Evolutionary conservation across 2,113 vertebrate genomes (phyloP).

Genomic region (Desmodus rotundus): DNA sequence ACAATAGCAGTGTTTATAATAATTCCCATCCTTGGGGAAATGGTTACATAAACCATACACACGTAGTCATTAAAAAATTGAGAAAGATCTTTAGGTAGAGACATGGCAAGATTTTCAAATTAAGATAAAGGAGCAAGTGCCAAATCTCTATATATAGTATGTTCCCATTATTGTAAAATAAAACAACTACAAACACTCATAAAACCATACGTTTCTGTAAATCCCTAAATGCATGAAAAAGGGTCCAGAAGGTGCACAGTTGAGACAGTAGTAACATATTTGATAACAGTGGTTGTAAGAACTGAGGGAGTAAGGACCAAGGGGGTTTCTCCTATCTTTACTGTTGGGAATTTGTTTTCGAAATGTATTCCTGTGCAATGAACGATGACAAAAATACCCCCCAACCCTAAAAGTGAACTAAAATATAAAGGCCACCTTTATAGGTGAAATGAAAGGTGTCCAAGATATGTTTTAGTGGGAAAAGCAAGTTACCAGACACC

Average conservation of each 20-base stretch:
- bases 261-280: background rate
- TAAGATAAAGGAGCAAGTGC: slow-evolving; percentile 3
- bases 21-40: slow-evolving; percentile 4
- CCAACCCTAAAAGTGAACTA: background rate
- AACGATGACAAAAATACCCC: background rate
- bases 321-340: background rate
- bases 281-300: background rate
- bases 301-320: background rate
- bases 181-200: background rate
- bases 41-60: background rate
- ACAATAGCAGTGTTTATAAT: background rate
- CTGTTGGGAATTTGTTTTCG: slow-evolving; percentile 23
- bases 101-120: slow-evolving; percentile 9
- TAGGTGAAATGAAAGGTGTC: background rate
- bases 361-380: background rate
- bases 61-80: background rate
- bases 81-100: background rate
- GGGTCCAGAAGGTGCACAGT: background rate
- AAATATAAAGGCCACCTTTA: background rate
- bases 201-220: background rate
- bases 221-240: background rate
- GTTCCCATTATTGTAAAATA: background rate
- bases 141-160: background rate
- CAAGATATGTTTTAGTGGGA: background rate
- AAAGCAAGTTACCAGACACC: background rate